These are phyloP conservation scores for Erpobdella octoculata DNA, from an alignment of 2,888 invertebrate species.

Conservation along the genomic window DNA sequence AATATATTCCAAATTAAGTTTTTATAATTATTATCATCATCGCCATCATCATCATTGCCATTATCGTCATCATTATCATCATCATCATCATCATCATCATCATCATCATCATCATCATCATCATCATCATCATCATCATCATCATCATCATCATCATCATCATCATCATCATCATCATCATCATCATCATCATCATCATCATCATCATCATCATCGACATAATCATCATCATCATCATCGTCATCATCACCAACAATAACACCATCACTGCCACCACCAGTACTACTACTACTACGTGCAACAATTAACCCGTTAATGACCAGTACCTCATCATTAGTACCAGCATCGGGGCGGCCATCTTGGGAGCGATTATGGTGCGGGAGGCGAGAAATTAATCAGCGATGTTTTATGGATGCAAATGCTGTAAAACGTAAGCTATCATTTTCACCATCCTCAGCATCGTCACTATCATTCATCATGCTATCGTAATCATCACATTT, in stretches of 20 bases:
- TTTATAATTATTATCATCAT: neutral
- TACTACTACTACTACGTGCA: too few species aligned
- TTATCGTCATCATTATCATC: constrained; percentile 3
- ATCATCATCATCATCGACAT: constrained; percentile 14
- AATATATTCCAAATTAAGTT: too few species aligned
- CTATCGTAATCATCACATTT: neutral
- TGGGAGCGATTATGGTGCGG: too few species aligned
- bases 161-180: constrained; percentile 23
- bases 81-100: constrained; percentile 17
- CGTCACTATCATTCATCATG: too few species aligned
- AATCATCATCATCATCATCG: constrained; percentile 18
- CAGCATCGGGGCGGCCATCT: too few species aligned
- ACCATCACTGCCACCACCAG: too few species aligned
- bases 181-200: constrained; percentile 18
- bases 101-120: constrained; percentile 6
- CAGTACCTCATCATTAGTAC: too few species aligned
- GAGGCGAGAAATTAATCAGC: too few species aligned
- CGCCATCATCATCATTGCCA: neutral
- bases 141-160: constrained; percentile 17
- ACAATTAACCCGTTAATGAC: too few species aligned
- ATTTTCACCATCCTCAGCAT: too few species aligned
- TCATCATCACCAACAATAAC: neutral
- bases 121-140: constrained; percentile 18
- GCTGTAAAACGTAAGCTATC: too few species aligned
- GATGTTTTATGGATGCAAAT: too few species aligned